Evolutionary conservation across 2,888 invertebrate genomes (phyloP).

Genomic region (Orthosia gothica): DNA sequence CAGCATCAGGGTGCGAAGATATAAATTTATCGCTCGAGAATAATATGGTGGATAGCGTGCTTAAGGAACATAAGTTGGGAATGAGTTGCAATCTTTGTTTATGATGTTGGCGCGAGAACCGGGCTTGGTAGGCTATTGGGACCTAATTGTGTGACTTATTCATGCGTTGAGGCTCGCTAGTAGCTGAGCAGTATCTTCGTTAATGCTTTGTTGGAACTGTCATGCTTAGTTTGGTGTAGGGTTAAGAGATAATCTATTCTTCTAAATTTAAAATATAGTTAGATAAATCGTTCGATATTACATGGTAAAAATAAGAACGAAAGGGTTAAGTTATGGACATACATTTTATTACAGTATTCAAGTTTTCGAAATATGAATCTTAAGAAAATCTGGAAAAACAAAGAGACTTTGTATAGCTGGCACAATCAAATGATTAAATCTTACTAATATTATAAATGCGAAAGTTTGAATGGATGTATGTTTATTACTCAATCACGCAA

Average conservation of each 20-base stretch:
- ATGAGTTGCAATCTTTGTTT: conserved; percentile 85
- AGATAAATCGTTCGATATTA: no score
- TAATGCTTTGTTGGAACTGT: conserved; percentile 51
- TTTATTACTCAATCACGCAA: no score
- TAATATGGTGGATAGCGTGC: conserved; percentile 88
- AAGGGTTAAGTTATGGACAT: background rate
- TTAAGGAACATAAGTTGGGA: conserved; percentile 85
- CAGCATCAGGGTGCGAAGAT: conserved; percentile 90
- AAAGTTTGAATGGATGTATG: no score
- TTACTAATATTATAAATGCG: no score
- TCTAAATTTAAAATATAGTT: no score
- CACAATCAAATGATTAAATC: no score
- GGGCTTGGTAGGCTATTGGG: conserved; percentile 75
- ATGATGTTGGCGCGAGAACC: conserved; percentile 76
- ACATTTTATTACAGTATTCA: background rate
- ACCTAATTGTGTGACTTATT: conserved; percentile 84
- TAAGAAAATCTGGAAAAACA: no score
- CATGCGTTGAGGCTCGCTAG: conserved; percentile 53
- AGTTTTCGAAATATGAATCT: no score
- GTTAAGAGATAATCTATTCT: conserved; percentile 8
- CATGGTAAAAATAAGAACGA: no score
- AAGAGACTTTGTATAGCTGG: no score
- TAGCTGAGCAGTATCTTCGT: conserved; percentile 53
- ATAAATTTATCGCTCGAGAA: conserved; percentile 87
- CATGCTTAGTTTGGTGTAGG: conserved; percentile 27